Evolutionary conservation across 1,140 invertebrate species (phyloP).

Genomic region (Odontomachus brunneus): DNA sequence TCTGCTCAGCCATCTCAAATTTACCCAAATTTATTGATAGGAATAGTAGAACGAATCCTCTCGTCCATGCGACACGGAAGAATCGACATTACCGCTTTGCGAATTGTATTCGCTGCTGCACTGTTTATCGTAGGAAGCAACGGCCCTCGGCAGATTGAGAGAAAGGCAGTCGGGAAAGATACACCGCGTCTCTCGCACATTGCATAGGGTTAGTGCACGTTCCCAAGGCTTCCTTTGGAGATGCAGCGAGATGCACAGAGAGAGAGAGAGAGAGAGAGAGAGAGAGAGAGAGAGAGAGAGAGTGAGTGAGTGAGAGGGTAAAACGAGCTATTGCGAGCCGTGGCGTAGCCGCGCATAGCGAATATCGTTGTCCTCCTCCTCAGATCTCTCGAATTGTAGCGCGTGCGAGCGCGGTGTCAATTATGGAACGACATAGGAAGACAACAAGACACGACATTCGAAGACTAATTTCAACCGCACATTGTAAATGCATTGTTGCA

Average conservation of each 20-base stretch:
- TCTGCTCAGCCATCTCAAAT: no score
- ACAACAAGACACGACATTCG: not conserved
- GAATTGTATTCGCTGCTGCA: not conserved
- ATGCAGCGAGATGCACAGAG: conserved; percentile 37
- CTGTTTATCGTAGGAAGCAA: conserved; percentile 24
- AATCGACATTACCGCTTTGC: not conserved
- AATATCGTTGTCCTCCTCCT: not conserved
- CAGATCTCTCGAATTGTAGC: not conserved
- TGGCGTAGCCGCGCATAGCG: not conserved
- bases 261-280: conserved; percentile 44
- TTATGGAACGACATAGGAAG: not conserved
- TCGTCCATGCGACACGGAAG: not conserved
- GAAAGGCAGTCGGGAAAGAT: conserved; percentile 29
- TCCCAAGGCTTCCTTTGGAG: conserved; percentile 45
- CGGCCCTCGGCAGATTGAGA: conserved; percentile 20
- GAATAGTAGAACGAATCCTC: not conserved
- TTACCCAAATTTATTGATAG: not conserved
- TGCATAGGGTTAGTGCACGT: conserved; percentile 42
- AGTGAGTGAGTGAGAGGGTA: conserved; percentile 3
- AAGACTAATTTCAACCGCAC: no score
- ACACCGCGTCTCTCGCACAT: not conserved
- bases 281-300: conserved; percentile 16
- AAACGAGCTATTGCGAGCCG: conserved; percentile 10
- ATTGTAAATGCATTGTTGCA: not conserved
- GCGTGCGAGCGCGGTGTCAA: not conserved